Base-by-base conservation (phyloP, 2,888 invertebrate species). In the Dyspetes luteomarginatus region DNA sequence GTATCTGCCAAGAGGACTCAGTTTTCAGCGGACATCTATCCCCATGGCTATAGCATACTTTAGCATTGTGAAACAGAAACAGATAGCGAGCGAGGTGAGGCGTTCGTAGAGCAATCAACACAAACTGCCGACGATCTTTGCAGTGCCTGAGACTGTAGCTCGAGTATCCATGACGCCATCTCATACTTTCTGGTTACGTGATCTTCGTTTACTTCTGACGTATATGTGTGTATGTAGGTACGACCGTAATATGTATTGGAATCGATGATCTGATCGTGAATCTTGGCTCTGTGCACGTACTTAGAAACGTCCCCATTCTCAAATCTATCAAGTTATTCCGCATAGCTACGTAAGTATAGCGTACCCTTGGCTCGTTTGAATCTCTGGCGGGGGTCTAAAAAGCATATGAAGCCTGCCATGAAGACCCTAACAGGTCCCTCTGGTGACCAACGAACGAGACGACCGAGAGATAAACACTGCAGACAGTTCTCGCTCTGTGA, bases 201-300 rank as follows among this genome's bases (percentile, higher is more conserved):
- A 87, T 87, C 85, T 88, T 89, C 88, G 89, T 89, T 89, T 89
- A 88, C 87, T 86, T 83, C 85, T 86, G 85, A 86, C 82, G 81
- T 82, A 80, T 82, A 69, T 62, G 67, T 17, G 28, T 26, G 17
- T 7, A 45, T 56, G 65, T 17, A 52, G 36, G 24, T 41, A n/a
- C n/a, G n/a, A n/a, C n/a, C n/a, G n/a, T n/a, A n/a, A n/a, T n/a
- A n/a, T n/a, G n/a, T n/a, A n/a, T n/a, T n/a, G n/a, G n/a, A 17
- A 36, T 50, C 15, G 7, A 28, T 65, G 19, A 52, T 50, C 9
- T 52, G 68, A 76, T 76, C 43, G 68, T 41, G 52, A 71, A 78
- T 78, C 65, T 56, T 64, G 71, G 52, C 69, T 82, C 76, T 72
- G 67, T 62, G 77, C 84, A 83, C 84, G 82, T 84, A 76, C 79